Evolutionary conservation across 2,113 vertebrate genomes (phyloP).

Genomic region (Ammospiza caudacuta): DNA sequence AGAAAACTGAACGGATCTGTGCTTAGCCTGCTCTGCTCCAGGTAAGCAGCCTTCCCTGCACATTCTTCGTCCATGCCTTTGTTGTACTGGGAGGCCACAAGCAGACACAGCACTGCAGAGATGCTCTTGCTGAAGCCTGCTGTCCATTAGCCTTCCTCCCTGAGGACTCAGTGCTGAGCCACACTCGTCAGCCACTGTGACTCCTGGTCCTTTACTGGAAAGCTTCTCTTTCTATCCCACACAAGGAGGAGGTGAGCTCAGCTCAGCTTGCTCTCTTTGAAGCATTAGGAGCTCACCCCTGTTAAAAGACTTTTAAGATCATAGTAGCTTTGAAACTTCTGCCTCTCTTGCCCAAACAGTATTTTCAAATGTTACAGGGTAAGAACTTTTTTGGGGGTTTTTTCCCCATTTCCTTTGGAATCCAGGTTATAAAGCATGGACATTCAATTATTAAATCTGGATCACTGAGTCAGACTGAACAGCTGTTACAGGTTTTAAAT

Average conservation of each 20-base stretch:
- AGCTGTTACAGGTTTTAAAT: neutral
- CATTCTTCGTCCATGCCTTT: neutral
- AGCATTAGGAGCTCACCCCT: neutral
- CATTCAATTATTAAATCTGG: neutral
- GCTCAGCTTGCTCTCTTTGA: neutral
- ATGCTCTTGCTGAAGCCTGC: neutral
- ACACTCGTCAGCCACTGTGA: neutral
- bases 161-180: neutral
- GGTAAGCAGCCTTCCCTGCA: neutral
- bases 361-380: neutral
- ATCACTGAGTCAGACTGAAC: neutral
- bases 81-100: neutral
- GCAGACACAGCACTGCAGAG: neutral
- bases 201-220: neutral
- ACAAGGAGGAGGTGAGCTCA: neutral
- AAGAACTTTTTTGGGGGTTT: neutral
- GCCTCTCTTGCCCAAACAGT: neutral
- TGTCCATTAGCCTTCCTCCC: neutral
- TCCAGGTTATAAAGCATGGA: neutral
- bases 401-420: neutral
- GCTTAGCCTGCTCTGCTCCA: neutral
- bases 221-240: neutral
- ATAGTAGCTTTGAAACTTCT: neutral
- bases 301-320: neutral
- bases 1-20: neutral